phyloP scores from a whole-genome alignment of 2,113 vertebrate species.

The Arenaria interpres region DNA sequence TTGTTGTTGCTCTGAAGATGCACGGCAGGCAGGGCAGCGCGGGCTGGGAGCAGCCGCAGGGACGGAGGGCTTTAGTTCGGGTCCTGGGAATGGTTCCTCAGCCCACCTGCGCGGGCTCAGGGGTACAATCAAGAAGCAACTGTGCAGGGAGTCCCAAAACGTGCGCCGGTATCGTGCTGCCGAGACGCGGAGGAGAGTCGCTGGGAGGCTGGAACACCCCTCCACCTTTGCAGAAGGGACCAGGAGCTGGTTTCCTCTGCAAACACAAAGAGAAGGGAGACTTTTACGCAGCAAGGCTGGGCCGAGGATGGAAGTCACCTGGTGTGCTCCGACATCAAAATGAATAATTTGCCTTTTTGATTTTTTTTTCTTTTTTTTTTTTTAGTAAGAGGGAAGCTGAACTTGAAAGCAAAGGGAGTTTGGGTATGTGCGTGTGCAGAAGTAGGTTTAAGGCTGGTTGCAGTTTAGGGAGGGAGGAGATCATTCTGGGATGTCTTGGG shows the following conservation, averaged over 20 bases:
- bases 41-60: background rate
- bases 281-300: background rate
- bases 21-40: rapidly evolving
- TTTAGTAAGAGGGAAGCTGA: background rate
- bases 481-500: background rate
- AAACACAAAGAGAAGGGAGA: background rate
- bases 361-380: background rate
- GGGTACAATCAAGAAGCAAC: background rate
- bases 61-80: background rate
- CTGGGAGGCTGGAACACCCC: background rate
- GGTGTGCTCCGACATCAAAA: background rate
- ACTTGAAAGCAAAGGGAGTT: background rate
- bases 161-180: too few species aligned
- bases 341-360: background rate
- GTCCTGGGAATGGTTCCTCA: background rate
- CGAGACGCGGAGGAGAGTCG: background rate
- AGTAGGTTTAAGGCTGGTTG: background rate
- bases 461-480: background rate
- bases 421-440: background rate
- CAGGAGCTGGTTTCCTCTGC: rapidly evolving
- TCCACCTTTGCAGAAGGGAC: background rate
- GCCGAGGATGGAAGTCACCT: background rate
- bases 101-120: background rate
- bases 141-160: background rate
- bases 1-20: background rate